A percentile compares a stretch with the other conserved stretches of the same genome.
These are phyloP conservation scores for Heliconius hortense DNA, from an alignment of 2,888 invertebrate genomes.

Conservation along the genomic window DNA sequence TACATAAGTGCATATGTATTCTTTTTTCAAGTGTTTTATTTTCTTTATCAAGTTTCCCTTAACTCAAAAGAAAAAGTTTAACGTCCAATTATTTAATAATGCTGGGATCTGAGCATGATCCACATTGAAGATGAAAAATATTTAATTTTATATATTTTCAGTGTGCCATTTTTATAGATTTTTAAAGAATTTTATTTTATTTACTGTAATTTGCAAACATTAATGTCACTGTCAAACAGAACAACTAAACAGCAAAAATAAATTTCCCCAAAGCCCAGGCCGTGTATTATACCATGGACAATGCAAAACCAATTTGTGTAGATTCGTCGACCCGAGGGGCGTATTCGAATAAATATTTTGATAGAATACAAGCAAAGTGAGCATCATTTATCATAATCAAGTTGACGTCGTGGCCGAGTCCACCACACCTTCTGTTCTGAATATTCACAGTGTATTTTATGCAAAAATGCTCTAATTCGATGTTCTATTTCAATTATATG, in stretches of 20 bases:
- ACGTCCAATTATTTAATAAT: background rate
- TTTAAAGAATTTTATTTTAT: too few relatives aligned
- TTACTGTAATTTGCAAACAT: background rate
- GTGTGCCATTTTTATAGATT: background rate
- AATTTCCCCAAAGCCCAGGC: conserved; percentile 37
- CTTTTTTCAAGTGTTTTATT: background rate
- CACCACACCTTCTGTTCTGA: conserved; percentile 63
- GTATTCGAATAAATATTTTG: conserved; percentile 67
- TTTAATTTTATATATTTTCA: background rate
- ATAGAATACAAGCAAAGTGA: conserved; percentile 57
- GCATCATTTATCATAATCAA: conserved; percentile 76
- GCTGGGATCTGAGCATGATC: background rate
- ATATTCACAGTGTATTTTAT: conserved; percentile 44
- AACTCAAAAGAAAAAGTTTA: background rate
- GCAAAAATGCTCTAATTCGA: conserved; percentile 9
- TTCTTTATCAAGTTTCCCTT: background rate
- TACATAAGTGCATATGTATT: too few relatives aligned
- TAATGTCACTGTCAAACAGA: conserved; percentile 21
- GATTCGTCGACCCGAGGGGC: conserved; percentile 51
- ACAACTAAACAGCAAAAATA: conserved; percentile 32
- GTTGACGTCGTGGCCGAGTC: conserved; percentile 61
- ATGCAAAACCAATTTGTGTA: conserved; percentile 63
- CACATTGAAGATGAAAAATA: background rate
- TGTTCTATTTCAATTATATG: background rate
- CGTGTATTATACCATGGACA: conserved; percentile 58